Conservation (phyloP, 2,797 vertebrate genomes). For the Chaetophractus vellerosus region DNA sequence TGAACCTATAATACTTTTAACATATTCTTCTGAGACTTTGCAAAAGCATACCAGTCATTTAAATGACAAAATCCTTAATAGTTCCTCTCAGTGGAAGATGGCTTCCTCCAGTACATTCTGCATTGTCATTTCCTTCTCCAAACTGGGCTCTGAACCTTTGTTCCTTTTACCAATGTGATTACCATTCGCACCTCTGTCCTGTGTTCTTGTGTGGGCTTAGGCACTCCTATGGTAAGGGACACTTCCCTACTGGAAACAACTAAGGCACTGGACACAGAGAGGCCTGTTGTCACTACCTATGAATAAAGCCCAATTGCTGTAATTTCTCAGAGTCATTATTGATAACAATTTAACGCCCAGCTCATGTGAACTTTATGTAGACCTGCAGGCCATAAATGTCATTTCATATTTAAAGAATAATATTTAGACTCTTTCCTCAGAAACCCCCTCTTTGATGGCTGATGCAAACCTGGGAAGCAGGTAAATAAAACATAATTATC, state of each 20-base stretch:
- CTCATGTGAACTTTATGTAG: neutral
- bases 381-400: neutral
- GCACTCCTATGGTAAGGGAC: neutral
- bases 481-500: neutral
- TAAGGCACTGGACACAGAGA: neutral
- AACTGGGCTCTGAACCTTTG: neutral
- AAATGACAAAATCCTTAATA: constrained; percentile 20
- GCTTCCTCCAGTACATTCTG: neutral
- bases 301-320: neutral
- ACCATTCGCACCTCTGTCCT: neutral
- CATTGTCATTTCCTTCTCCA: constrained; percentile 12
- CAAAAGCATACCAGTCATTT: neutral
- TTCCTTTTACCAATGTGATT: neutral
- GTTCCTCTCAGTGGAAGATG: neutral
- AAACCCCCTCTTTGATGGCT: neutral
- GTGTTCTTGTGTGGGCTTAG: neutral
- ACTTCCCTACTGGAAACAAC: neutral
- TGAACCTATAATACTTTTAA: neutral
- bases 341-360: neutral
- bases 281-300: neutral
- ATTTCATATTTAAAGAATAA: constrained; percentile 17
- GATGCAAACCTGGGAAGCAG: neutral
- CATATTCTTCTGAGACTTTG: neutral
- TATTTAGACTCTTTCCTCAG: neutral
- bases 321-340: neutral